A percentile compares a stretch with the other conserved stretches of the same genome.
Evolutionary conservation across 2,888 invertebrate species (phyloP).

Genomic region (Ceraclea dissimilis): DNA sequence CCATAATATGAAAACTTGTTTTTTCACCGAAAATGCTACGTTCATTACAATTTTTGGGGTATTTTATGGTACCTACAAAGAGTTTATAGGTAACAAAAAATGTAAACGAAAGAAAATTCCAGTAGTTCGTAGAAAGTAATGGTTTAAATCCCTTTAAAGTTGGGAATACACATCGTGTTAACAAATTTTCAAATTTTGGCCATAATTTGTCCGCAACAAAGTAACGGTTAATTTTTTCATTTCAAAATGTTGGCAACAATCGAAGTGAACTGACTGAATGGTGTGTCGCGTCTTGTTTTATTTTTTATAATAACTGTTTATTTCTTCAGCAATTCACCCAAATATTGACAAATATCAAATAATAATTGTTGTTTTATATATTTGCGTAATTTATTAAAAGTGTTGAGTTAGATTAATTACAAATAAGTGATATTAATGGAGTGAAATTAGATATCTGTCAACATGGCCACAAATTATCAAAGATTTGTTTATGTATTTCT

Average conservation of each 20-base stretch:
- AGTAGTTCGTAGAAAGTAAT: too few species aligned
- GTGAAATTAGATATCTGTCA: constrained; percentile 19
- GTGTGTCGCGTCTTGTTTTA: constrained; percentile 11
- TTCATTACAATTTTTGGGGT: too few species aligned
- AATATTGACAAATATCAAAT: neutral
- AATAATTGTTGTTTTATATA: neutral
- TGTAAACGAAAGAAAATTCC: too few species aligned
- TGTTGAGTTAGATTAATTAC: constrained; percentile 5
- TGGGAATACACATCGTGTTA: too few species aligned
- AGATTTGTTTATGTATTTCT: constrained; percentile 20
- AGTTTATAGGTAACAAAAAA: too few species aligned
- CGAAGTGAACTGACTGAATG: constrained; percentile 5
- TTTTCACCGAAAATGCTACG: too few species aligned
- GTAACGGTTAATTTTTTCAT: neutral
- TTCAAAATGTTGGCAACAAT: neutral
- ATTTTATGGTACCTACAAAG: too few species aligned
- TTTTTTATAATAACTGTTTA: constrained; percentile 7
- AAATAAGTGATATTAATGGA: neutral
- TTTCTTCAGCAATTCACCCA: neutral
- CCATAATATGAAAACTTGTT: too few species aligned
- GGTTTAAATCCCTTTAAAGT: too few species aligned
- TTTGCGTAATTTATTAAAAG: neutral
- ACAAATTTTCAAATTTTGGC: too few species aligned
- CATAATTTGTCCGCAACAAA: too few species aligned
- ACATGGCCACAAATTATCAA: constrained; percentile 22